Conservation (phyloP, 2,797 vertebrate genomes). For the Melanotaenia boesemani region DNA sequence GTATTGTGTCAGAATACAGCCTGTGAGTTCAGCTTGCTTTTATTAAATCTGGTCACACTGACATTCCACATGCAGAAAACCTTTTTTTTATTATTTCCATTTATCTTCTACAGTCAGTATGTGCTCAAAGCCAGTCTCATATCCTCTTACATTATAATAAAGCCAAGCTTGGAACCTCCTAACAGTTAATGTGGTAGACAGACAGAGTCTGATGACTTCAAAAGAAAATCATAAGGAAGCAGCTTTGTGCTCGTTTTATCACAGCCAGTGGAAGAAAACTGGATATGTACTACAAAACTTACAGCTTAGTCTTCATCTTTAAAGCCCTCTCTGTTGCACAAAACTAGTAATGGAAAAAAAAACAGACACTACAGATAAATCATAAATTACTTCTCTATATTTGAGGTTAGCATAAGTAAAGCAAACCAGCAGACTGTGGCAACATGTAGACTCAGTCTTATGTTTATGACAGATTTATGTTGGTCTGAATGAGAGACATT, state of each 20-base stretch:
- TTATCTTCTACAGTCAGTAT: not conserved
- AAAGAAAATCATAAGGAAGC: not conserved
- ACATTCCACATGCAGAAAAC: not conserved
- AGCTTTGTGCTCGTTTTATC: not conserved
- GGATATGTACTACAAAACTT: not conserved
- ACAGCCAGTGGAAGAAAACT: not conserved
- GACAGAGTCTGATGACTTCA: not conserved
- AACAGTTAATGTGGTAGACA: not conserved
- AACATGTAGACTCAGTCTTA: not conserved
- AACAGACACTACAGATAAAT: not conserved
- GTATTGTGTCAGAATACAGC: not conserved
- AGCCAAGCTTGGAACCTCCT: not conserved
- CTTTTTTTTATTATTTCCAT: not conserved
- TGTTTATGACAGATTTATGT: not conserved
- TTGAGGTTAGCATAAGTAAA: not conserved
- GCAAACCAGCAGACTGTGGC: not conserved
- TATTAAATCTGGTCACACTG: not conserved
- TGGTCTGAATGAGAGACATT: not conserved
- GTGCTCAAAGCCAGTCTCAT: slow-evolving; percentile 9
- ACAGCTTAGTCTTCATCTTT: not conserved
- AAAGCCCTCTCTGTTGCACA: not conserved
- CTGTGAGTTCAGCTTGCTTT: not conserved
- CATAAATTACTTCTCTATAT: not conserved
- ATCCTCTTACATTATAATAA: not conserved
- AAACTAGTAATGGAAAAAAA: not conserved